These are phyloP conservation scores for Heliconius hewitsoni DNA, from an alignment of 1,140 invertebrate species.

Conservation along the genomic window DNA sequence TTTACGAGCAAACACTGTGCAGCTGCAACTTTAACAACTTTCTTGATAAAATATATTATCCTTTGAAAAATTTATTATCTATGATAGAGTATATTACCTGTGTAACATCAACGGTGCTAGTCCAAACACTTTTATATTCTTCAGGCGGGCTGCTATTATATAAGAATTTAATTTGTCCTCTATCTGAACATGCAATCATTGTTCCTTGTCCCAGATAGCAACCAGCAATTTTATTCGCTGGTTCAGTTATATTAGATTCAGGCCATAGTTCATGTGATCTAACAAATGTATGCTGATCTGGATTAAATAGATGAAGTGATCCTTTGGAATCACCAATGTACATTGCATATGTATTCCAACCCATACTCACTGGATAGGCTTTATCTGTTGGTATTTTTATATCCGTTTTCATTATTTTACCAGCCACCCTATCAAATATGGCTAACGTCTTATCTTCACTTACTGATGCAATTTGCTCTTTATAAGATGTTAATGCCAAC, in stretches of 20 bases:
- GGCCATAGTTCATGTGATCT: conserved; percentile 63
- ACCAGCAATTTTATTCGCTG: conserved; percentile 63
- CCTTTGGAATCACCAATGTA: conserved; percentile 74
- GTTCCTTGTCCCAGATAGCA: conserved; percentile 60
- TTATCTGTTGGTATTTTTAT: conserved; percentile 65
- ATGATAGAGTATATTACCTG: conserved; percentile 44
- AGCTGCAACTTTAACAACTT: no score
- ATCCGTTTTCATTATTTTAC: conserved; percentile 61
- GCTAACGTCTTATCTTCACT: conserved; percentile 74
- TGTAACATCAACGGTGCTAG: conserved; percentile 66
- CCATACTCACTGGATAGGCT: conserved; percentile 67
- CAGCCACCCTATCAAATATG: conserved; percentile 67
- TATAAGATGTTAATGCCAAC: conserved; percentile 54
- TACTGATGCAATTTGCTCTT: conserved; percentile 67
- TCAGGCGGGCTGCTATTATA: conserved; percentile 67
- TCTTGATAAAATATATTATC: no score
- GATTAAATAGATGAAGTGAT: conserved; percentile 63
- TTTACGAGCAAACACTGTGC: no score
- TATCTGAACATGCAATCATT: background rate
- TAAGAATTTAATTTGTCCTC: conserved; percentile 69
- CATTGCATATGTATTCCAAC: conserved; percentile 62
- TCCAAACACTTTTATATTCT: conserved; percentile 58
- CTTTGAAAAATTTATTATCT: no score
- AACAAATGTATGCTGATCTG: conserved; percentile 55
- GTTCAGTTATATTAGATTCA: conserved; percentile 54